A percentile compares a stretch with the other conserved stretches of the same genome.
Evolutionary conservation across 2,797 vertebrate genomes (phyloP).

Genomic region (Euphonia xanthogaster): DNA sequence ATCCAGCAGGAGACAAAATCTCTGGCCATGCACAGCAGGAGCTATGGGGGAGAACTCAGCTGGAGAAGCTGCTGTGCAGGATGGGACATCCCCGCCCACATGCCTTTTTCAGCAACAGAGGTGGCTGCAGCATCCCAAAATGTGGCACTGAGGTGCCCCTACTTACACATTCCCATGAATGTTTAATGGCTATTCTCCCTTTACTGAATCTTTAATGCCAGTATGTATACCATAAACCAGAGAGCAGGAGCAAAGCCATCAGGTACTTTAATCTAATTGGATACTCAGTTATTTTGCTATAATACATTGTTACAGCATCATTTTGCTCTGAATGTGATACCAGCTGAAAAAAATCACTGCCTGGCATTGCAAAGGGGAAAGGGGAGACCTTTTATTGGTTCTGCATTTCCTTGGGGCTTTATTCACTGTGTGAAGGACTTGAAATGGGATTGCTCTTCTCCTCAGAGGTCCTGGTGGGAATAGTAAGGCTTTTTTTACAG

Average conservation of each 20-base stretch:
- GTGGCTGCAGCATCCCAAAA: background rate
- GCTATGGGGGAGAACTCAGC: background rate
- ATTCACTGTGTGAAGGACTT: slow-evolving; percentile 20
- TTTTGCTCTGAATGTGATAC: slow-evolving; percentile 22
- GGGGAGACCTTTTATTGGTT: slow-evolving; percentile 7
- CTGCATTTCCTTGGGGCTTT: slow-evolving; percentile 32
- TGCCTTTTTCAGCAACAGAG: background rate
- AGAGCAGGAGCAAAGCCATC: background rate
- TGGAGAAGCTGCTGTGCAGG: background rate
- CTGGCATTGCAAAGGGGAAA: background rate
- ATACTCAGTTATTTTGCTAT: slow-evolving; percentile 21
- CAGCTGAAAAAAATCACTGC: slow-evolving; percentile 21
- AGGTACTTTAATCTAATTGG: background rate
- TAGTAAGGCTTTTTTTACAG: slow-evolving; percentile 37
- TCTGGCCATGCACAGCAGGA: accelerated
- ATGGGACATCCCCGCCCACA: accelerated
- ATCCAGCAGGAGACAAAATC: background rate
- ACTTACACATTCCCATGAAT: background rate
- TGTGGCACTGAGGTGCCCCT: background rate
- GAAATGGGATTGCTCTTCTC: slow-evolving; percentile 27
- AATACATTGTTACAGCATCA: background rate
- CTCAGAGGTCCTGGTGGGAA: slow-evolving; percentile 14
- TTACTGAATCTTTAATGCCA: background rate
- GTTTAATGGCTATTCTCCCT: background rate
- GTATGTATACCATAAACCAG: background rate